phyloP scores from a whole-genome alignment of 2,797 vertebrate species.

The Danio choprae region DNA sequence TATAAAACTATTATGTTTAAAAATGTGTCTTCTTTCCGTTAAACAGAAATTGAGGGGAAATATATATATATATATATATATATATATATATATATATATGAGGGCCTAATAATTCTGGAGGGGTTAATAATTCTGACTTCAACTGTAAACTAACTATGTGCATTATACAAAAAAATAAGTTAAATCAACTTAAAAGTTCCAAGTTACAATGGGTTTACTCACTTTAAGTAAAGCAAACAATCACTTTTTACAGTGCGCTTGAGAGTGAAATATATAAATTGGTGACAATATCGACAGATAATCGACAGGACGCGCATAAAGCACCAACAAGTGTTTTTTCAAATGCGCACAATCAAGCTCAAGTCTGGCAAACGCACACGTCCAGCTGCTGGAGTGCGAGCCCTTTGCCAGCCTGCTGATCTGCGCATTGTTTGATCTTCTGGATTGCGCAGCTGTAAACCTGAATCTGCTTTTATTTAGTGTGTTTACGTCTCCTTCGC shows the following conservation, averaged over 20 bases:
- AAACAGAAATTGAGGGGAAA: too few relatives aligned
- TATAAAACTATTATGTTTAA: too few relatives aligned
- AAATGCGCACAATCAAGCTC: conserved; percentile 51
- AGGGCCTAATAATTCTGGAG: too few relatives aligned
- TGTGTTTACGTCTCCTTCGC: conserved; percentile 68
- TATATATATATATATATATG: too few relatives aligned
- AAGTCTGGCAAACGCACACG: conserved; percentile 48
- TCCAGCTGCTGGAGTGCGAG: conserved; percentile 63
- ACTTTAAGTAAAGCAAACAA: too few relatives aligned
- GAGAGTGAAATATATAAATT: conserved; percentile 13
- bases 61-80: too few relatives aligned
- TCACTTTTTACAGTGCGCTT: background rate
- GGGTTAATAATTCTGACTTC: too few relatives aligned
- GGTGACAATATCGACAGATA: background rate
- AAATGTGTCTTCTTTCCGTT: too few relatives aligned
- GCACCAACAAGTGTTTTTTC: conserved; percentile 34
- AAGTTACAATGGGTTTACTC: too few relatives aligned
- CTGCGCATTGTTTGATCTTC: conserved; percentile 59
- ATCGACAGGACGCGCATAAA: conserved; percentile 23
- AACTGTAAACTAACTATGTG: too few relatives aligned
- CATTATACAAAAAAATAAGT: too few relatives aligned
- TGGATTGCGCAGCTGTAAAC: conserved; percentile 57
- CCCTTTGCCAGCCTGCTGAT: conserved; percentile 62
- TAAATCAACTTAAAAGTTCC: too few relatives aligned
- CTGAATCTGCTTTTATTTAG: conserved; percentile 63